These are phyloP conservation scores for Gouania willdenowi DNA, from an alignment of 2,797 vertebrate genomes.

Conservation along the genomic window DNA sequence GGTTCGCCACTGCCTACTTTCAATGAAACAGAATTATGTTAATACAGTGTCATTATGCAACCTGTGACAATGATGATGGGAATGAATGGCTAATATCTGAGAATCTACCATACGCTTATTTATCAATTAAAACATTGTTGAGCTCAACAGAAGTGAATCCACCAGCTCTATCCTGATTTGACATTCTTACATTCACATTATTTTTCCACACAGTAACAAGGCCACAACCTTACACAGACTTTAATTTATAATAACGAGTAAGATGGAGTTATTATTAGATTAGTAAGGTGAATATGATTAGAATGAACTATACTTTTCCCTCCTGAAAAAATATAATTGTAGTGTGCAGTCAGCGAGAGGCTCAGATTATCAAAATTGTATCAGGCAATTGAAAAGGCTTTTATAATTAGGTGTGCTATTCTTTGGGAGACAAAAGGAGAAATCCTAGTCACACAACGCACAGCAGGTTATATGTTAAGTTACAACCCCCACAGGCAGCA, in stretches of 20 bases:
- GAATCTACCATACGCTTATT: too few relatives aligned
- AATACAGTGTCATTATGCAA: too few relatives aligned
- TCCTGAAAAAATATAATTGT: slow-evolving; percentile 59
- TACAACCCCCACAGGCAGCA: slow-evolving; percentile 70
- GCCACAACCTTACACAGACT: slow-evolving; percentile 47
- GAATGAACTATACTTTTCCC: slow-evolving; percentile 50
- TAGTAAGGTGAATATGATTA: slow-evolving; percentile 58
- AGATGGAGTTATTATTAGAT: slow-evolving; percentile 53
- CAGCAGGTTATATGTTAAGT: slow-evolving; percentile 74
- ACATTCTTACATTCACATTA: slow-evolving; percentile 43
- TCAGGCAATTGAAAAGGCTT: slow-evolving; percentile 64
- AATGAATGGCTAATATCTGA: too few relatives aligned
- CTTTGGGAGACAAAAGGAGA: slow-evolving; percentile 62
- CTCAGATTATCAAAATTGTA: slow-evolving; percentile 67
- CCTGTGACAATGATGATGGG: too few relatives aligned
- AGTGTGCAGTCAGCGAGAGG: slow-evolving; percentile 48
- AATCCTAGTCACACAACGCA: slow-evolving; percentile 65
- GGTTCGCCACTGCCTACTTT: too few relatives aligned
- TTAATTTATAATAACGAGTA: slow-evolving; percentile 56
- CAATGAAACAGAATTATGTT: too few relatives aligned
- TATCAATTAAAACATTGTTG: slow-evolving; percentile 64
- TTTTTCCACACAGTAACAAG: slow-evolving; percentile 36
- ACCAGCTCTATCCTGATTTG: slow-evolving; percentile 42
- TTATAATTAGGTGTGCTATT: slow-evolving; percentile 64
- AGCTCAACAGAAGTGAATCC: slow-evolving; percentile 64